A percentile compares a stretch with the other conserved stretches of the same genome.
These are phyloP conservation scores for Aphelocoma coerulescens DNA, from an alignment of 2,113 vertebrate genomes.

Conservation along the genomic window DNA sequence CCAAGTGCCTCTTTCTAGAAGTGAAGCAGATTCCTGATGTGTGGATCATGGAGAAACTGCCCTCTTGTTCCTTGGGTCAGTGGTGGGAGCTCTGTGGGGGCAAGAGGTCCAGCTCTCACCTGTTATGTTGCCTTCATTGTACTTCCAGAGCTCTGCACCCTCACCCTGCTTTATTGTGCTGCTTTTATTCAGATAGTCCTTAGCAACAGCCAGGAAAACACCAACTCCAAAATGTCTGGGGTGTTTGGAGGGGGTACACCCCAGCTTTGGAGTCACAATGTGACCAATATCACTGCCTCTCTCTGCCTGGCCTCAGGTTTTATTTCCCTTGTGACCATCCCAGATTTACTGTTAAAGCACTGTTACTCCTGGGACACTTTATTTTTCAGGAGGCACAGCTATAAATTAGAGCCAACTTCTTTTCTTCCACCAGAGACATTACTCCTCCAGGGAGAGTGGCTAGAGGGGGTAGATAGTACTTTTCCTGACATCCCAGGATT, in stretches of 20 bases:
- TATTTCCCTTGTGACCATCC: not conserved
- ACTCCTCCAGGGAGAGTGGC: not conserved
- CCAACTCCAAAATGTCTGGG: not conserved
- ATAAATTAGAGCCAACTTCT: not conserved
- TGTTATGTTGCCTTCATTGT: not conserved
- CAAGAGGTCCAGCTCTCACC: not conserved
- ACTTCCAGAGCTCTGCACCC: not conserved
- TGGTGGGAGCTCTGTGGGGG: not conserved
- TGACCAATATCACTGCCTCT: not conserved
- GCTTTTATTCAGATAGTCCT: not conserved
- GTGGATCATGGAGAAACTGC: not conserved
- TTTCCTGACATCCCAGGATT: not conserved
- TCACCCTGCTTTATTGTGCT: not conserved
- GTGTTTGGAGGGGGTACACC: not conserved
- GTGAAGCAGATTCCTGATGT: slow-evolving; percentile 23
- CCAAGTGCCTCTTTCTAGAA: slow-evolving; percentile 15
- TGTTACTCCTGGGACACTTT: not conserved
- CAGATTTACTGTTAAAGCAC: not conserved
- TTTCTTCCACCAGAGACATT: not conserved
- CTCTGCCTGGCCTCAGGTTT: not conserved
- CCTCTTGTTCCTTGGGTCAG: not conserved
- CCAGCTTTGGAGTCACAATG: not conserved
- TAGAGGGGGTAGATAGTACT: not conserved
- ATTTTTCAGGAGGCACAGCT: not conserved
- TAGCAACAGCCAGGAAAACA: not conserved